Conservation (phyloP, 2,113 vertebrate species). For the Galbula dea region DNA sequence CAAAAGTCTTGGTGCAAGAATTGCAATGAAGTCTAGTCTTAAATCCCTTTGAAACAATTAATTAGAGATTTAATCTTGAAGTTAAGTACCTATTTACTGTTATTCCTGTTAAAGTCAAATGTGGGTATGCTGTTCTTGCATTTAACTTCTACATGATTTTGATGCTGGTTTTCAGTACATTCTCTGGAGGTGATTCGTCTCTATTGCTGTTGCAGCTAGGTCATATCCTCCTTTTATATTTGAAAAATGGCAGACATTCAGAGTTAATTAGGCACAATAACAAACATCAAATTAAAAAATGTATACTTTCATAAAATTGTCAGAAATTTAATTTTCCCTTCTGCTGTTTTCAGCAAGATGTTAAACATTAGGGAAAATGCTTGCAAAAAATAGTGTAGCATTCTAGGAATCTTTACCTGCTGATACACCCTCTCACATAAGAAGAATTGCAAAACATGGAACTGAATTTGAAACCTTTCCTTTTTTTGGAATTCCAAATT, state of each 20-base stretch:
- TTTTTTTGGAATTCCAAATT: neutral
- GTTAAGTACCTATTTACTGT: neutral
- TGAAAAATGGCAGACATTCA: neutral
- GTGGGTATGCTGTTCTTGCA: neutral
- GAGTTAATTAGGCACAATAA: neutral
- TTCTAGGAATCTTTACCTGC: neutral
- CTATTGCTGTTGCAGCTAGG: neutral
- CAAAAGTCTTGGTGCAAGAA: neutral
- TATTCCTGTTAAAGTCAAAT: neutral
- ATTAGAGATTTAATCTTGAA: neutral
- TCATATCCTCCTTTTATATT: neutral
- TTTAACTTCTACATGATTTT: neutral
- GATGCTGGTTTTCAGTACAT: neutral
- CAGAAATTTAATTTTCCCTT: neutral
- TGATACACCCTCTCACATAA: neutral
- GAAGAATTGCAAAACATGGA: neutral
- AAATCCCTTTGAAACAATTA: slow-evolving; percentile 4
- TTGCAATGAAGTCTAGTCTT: neutral
- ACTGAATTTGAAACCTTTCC: neutral
- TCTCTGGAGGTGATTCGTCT: neutral
- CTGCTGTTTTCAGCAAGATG: neutral
- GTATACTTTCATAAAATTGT: rapidly evolving
- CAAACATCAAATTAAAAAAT: neutral
- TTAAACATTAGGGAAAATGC: neutral
- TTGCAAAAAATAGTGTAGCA: neutral